phyloP scores from a whole-genome alignment of 2,888 invertebrate genomes.

The Pristionchus entomophagus region DNA sequence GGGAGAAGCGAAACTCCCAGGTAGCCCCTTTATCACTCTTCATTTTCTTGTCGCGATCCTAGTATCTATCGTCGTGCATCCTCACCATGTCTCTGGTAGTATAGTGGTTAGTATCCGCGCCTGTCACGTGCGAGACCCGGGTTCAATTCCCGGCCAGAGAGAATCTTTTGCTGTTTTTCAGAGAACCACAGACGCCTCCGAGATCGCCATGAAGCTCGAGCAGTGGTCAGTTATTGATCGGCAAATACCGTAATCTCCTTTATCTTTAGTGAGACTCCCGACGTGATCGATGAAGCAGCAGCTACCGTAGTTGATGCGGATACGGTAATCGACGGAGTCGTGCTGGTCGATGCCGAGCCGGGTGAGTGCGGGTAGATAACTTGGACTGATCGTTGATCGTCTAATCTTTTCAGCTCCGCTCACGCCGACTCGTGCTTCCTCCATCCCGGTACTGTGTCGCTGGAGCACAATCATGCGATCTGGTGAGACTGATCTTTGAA shows the following conservation, averaged over 20 bases:
- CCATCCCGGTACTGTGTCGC: slow-evolving; percentile 28
- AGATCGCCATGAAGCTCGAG: slow-evolving; percentile 31
- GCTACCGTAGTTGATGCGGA: background rate
- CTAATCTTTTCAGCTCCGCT: background rate
- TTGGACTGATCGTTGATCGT: background rate
- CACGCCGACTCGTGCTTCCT: background rate
- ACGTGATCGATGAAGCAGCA: background rate
- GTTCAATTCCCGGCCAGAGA: slow-evolving; percentile 80
- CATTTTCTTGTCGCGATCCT: too few species aligned
- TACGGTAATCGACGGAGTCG: background rate
- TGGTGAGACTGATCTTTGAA: background rate
- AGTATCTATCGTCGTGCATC: background rate
- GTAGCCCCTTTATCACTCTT: background rate
- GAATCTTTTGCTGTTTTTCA: slow-evolving; percentile 48
- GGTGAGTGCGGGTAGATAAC: background rate
- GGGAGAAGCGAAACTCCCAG: slow-evolving; percentile 31
- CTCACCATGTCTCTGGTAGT: slow-evolving; percentile 75
- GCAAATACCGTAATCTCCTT: background rate
- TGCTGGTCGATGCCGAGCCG: background rate
- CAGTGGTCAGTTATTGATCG: slow-evolving; percentile 14
- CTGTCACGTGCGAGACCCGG: slow-evolving; percentile 80
- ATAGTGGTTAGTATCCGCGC: slow-evolving; percentile 80
- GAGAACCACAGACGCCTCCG: background rate
- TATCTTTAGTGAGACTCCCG: background rate
- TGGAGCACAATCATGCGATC: background rate